A percentile compares a stretch with the other conserved stretches of the same genome.
phyloP scores from a whole-genome alignment of 2,888 invertebrate genomes.

The Lysandra bellargus region DNA sequence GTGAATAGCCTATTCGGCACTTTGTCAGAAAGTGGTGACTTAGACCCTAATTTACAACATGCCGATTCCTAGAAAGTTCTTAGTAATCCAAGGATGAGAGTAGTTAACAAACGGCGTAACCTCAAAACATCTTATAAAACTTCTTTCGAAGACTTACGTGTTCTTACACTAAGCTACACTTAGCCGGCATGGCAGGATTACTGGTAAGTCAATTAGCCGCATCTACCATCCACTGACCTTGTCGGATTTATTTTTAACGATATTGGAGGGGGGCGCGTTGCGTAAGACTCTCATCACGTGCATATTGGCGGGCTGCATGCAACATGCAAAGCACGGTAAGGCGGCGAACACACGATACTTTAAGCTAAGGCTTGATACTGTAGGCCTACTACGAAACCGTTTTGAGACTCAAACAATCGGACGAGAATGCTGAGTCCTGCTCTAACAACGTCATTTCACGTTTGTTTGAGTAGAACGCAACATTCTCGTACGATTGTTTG shows the following conservation, averaged over 20 bases:
- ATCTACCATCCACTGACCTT: slow-evolving; percentile 83
- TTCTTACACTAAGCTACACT: not conserved
- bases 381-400: no score
- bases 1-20: no score
- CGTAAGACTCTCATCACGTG: slow-evolving; percentile 89
- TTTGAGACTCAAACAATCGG: no score
- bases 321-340: slow-evolving; percentile 57
- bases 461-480: no score
- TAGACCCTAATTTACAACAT: not conserved
- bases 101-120: not conserved
- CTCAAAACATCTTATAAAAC: not conserved
- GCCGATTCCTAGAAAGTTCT: no score
- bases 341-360: slow-evolving; percentile 20
- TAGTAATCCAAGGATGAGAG: not conserved
- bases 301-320: slow-evolving; percentile 88
- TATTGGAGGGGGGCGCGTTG: slow-evolving; percentile 92
- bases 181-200: slow-evolving; percentile 29
- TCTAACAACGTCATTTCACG: no score
- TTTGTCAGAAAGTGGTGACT: no score
- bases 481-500: no score
- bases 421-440: no score
- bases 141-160: not conserved
- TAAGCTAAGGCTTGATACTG: not conserved
- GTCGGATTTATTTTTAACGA: slow-evolving; percentile 91
- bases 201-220: slow-evolving; percentile 29